Evolutionary conservation across 2,113 vertebrate species (phyloP).

Genomic region (Shinisaurus crocodilurus): DNA sequence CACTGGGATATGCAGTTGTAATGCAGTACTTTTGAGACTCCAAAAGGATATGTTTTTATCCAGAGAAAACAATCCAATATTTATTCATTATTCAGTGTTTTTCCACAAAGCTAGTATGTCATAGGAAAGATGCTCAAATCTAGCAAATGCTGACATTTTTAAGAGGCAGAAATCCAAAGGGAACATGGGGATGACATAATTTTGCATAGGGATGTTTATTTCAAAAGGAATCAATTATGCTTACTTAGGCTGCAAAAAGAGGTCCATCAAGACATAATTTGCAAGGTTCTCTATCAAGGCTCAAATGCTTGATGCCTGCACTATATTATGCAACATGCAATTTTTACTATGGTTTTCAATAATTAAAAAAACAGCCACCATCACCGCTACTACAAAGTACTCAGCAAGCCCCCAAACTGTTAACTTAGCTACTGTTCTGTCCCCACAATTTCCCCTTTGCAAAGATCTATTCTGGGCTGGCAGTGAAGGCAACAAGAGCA

Average conservation of each 20-base stretch:
- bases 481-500: neutral
- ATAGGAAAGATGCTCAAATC: conserved; percentile 15
- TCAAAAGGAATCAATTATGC: neutral
- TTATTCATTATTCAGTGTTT: conserved; percentile 15
- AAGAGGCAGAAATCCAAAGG: neutral
- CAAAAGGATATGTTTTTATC: conserved; percentile 33
- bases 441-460: neutral
- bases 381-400: neutral
- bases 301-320: neutral
- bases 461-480: neutral
- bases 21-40: conserved; percentile 46
- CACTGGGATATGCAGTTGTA: conserved; percentile 57
- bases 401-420: neutral
- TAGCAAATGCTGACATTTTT: neutral
- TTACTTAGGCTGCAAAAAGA: neutral
- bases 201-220: conserved; percentile 10
- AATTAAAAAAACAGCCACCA: neutral
- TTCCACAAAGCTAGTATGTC: conserved; percentile 24
- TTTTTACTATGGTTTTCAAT: neutral
- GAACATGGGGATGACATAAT: neutral
- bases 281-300: neutral
- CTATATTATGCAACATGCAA: neutral
- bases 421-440: neutral
- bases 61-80: conserved; percentile 16
- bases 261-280: neutral